Conservation (phyloP, 2,888 invertebrate species). For the Halocaridina rubra region DNA sequence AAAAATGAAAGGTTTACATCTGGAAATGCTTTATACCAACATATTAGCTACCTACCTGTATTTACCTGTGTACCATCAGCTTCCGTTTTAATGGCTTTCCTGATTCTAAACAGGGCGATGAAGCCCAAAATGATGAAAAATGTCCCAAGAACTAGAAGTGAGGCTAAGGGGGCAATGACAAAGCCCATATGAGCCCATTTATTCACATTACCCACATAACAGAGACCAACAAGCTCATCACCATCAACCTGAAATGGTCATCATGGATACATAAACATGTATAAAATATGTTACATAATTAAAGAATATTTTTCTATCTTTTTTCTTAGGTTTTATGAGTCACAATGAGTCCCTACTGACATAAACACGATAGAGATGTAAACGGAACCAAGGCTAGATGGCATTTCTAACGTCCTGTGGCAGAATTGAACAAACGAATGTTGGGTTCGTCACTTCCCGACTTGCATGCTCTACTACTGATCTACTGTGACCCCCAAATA, state of each 20-base stretch:
- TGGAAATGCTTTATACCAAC: neutral
- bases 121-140: conserved; percentile 94
- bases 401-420: too few relatives aligned
- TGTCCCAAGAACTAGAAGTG: conserved; percentile 91
- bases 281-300: too few relatives aligned
- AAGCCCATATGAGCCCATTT: conserved; percentile 85
- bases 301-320: too few relatives aligned
- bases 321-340: too few relatives aligned
- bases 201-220: conserved; percentile 93
- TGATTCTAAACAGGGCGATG: conserved; percentile 93
- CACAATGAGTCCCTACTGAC: too few relatives aligned
- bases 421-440: too few relatives aligned
- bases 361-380: too few relatives aligned
- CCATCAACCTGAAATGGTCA: conserved; percentile 69
- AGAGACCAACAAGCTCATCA: conserved; percentile 90
- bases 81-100: conserved; percentile 96
- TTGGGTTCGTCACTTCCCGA: too few relatives aligned
- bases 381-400: too few relatives aligned
- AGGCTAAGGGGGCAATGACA: conserved; percentile 90
- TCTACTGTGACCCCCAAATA: too few relatives aligned
- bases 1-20: neutral
- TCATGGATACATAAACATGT: neutral
- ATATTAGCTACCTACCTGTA: neutral
- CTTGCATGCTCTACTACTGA: too few relatives aligned
- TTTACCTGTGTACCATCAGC: conserved; percentile 23